phyloP scores from a whole-genome alignment of 2,113 vertebrate species.

The Dasyurus viverrinus region DNA sequence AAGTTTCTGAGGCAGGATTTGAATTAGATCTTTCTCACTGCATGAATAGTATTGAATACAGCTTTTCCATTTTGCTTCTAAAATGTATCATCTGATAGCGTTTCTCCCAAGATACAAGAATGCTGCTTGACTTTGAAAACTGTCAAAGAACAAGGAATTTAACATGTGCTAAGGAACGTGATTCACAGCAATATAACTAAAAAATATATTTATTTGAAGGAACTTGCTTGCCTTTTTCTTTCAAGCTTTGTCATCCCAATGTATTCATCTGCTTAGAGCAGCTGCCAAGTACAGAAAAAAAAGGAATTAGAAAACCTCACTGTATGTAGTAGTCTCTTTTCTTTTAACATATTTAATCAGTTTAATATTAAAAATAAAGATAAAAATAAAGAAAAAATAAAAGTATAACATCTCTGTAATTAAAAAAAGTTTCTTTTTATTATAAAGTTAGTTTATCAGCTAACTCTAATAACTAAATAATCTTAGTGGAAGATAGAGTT shows the following conservation, averaged over 20 bases:
- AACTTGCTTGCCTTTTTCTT: background rate
- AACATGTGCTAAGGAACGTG: background rate
- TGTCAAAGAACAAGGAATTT: background rate
- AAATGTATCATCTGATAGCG: background rate
- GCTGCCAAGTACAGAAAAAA: background rate
- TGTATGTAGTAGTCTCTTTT: background rate
- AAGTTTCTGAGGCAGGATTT: background rate
- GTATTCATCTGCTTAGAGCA: background rate
- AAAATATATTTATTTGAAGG: background rate
- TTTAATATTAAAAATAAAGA: background rate
- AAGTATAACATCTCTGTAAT: background rate
- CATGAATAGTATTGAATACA: background rate
- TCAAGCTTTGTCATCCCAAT: background rate
- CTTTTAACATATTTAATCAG: background rate
- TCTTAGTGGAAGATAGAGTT: background rate
- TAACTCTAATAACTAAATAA: too few species aligned
- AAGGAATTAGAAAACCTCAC: background rate
- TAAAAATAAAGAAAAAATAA: background rate
- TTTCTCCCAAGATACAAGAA: background rate
- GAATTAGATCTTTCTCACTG: background rate
- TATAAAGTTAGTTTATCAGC: background rate
- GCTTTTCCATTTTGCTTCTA: background rate
- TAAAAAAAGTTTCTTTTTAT: background rate
- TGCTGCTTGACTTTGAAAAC: background rate
- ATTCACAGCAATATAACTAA: background rate